Base-by-base conservation (phyloP, 2,113 vertebrate species). In the Crocuta crocuta region DNA sequence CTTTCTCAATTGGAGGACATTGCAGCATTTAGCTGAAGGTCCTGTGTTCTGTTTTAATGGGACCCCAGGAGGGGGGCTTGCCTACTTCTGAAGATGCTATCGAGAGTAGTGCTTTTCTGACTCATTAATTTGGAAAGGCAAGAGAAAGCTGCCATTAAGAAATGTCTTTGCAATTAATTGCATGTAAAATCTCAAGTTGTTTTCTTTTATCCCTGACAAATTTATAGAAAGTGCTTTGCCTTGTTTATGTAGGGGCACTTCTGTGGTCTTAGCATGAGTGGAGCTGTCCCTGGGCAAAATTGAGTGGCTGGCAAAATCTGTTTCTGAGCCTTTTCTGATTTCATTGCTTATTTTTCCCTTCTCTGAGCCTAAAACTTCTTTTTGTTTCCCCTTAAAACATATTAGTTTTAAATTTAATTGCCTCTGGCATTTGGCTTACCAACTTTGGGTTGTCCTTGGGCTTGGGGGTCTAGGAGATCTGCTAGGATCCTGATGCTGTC, bases 111-210 rank as follows among this genome's bases (percentile, higher is more conserved):
- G 81, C 92, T 93, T 98, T 98, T 95, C 96, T 98, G 97, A 98
- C 71, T 98, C 95, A 95, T 97, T 98, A 93, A 97, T 98, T 97
- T 96, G 79, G 90, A 97, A 85, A 97, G 96, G 71, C 97, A 53
- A 97, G 92, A 86, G 93, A 89, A 97, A 28, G 90, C n/a, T 97
- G 58, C 76, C 35, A 17, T 87, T 97, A 97, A 97, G 84, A 98
- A 96, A 97, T n/a, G 87, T 96, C 96, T 96, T 95, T 97, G 86
- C 94, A 96, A 96, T 97, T 97, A 96, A 96, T 97, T 93, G 92
- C 96, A 95, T 93, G 84, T 89, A 94, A 97, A 97, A 97, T 43
- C 63, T 95, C 26, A 96, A 94, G 48, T 45, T 85, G 89, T 73
- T 71, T 89, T 61, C 39, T 39, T 58, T 35, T 48, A 39, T 28